These are phyloP conservation scores for Trichosurus vulpecula DNA, from an alignment of 2,797 vertebrate species.

Conservation along the genomic window DNA sequence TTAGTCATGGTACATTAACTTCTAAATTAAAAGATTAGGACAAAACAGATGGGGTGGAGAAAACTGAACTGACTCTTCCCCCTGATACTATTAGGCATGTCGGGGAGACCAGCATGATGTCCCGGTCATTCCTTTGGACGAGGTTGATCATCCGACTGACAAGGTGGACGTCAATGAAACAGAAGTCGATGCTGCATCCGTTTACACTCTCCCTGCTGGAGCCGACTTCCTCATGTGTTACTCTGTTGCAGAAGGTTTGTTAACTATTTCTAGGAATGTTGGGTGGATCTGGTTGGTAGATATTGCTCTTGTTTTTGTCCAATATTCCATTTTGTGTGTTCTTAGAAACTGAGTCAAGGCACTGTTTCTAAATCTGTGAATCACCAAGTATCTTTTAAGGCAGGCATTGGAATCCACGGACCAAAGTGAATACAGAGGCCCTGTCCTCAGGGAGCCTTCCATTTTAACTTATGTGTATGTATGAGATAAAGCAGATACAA, in stretches of 20 bases:
- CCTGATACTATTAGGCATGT: constrained; percentile 88
- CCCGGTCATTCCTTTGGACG: constrained; percentile 85
- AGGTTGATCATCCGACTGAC: constrained; percentile 78
- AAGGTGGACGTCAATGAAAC: constrained; percentile 78
- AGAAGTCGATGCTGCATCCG: constrained; percentile 88
- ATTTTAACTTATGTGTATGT: not conserved
- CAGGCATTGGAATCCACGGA: no score
- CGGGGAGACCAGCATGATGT: constrained; percentile 90
- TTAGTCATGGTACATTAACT: not conserved
- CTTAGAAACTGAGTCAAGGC: not conserved
- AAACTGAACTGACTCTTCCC: not conserved
- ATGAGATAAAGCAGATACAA: not conserved
- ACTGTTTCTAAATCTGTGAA: not conserved
- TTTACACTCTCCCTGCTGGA: constrained; percentile 91
- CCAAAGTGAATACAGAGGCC: not conserved
- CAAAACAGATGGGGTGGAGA: not conserved
- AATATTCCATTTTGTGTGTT: not conserved
- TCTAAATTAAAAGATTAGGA: accelerated
- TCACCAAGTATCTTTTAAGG: no score
- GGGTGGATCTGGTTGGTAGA: not conserved
- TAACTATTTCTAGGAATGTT: not conserved
- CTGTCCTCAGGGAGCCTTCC: not conserved
- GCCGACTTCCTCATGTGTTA: constrained; percentile 97
- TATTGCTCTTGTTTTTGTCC: not conserved
- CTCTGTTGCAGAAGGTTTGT: constrained; percentile 93